phyloP scores from a whole-genome alignment of 2,888 invertebrate species.

The Idaea straminata region DNA sequence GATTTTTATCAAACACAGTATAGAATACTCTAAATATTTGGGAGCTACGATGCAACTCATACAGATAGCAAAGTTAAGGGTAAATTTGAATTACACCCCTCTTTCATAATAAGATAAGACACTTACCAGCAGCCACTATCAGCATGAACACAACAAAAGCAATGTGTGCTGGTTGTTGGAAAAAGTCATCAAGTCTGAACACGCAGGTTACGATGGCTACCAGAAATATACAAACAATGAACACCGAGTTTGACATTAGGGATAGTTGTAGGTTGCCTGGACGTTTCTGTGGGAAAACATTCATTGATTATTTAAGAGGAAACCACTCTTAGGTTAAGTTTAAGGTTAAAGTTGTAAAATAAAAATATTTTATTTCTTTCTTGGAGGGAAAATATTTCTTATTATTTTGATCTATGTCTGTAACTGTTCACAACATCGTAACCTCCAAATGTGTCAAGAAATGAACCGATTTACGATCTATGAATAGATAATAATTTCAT shows the following conservation, averaged over 20 bases:
- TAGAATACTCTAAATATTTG: not conserved
- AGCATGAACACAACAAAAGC: slow-evolving; percentile 48
- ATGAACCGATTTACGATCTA: too few species aligned
- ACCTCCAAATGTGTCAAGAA: too few species aligned
- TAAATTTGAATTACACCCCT: too few species aligned
- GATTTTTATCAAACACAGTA: not conserved
- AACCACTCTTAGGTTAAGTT: too few species aligned
- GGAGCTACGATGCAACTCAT: not conserved
- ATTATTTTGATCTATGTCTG: too few species aligned
- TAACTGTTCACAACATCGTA: too few species aligned
- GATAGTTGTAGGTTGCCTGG: slow-evolving; percentile 62
- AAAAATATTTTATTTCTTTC: too few species aligned
- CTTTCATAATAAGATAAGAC: not conserved
- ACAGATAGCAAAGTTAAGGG: not conserved
- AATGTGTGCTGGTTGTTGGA: slow-evolving; percentile 45
- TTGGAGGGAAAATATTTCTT: too few species aligned
- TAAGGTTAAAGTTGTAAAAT: too few species aligned
- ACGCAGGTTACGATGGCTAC: slow-evolving; percentile 64
- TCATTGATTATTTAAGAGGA: not conserved
- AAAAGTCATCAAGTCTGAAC: slow-evolving; percentile 49
- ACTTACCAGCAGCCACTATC: slow-evolving; percentile 54
- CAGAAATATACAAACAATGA: slow-evolving; percentile 67
- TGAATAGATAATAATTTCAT: too few species aligned
- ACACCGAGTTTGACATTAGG: slow-evolving; percentile 66
- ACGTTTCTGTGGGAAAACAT: slow-evolving; percentile 45